These are phyloP conservation scores for Polypedilum vanderplanki DNA, from an alignment of 1,140 invertebrate genomes.

Conservation along the genomic window DNA sequence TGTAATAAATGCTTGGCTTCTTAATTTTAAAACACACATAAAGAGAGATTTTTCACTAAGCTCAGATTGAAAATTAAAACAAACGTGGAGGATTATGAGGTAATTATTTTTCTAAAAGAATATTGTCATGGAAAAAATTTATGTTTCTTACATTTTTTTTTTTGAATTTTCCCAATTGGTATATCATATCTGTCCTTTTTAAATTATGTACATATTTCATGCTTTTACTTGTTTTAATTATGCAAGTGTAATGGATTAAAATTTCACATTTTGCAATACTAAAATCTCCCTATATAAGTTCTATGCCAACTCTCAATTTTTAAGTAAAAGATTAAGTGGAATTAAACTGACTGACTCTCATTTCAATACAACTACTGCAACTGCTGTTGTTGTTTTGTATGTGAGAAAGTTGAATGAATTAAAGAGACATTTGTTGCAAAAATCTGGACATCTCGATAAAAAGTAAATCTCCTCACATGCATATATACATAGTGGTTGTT, in stretches of 20 bases:
- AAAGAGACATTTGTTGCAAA: neutral
- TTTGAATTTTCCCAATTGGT: no score
- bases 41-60: no score
- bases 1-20: no score
- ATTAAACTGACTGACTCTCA: slow-evolving; percentile 27
- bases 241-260: slow-evolving; percentile 28
- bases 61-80: no score
- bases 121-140: no score
- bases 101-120: no score
- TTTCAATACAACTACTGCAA: neutral
- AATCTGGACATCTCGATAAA: slow-evolving; percentile 17
- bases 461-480: neutral
- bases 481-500: no score
- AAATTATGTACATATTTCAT: neutral
- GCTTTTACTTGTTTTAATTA: slow-evolving; percentile 24
- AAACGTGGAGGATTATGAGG: no score
- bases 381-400: no score
- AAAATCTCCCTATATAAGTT: neutral
- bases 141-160: no score
- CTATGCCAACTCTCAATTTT: neutral
- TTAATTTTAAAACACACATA: no score
- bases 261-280: slow-evolving; percentile 3
- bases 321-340: slow-evolving; percentile 23
- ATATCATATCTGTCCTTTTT: no score
- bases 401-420: neutral